Base-by-base conservation (phyloP, 1,140 invertebrate genomes). In the Pseudomyrmex gracilis region DNA sequence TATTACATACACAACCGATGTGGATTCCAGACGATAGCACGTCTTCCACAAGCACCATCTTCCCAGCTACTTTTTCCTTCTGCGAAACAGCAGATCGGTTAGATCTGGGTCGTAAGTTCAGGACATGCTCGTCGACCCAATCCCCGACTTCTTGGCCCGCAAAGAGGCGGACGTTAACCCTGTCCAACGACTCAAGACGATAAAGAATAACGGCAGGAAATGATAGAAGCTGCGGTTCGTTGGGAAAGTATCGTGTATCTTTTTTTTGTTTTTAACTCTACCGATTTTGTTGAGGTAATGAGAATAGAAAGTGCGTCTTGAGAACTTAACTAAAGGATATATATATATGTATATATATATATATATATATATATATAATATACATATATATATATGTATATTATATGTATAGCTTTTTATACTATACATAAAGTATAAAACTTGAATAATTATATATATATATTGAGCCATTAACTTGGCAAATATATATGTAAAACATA, bases 71-170 rank as follows among this genome's bases (percentile, higher is more conserved):
- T 83, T 78, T 49, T 53, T 22, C 13, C 66, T 20, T 49, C n/a
- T 70, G 3, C 0, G 24, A 64, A 8, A 58, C 15, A 22, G 22
- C 10, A 34, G 34, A 34, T 12, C 43, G 34, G 64, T 12, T 43
- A 67, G 49, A 89, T 85, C 58, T 89, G 51, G 88, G 88, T 85
- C 87, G 76, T 78, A 89, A 89, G 88, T 89, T 89, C 88, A 89
- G 77, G 61, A 73, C 24, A 61, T 53, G n/a, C 8, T 74, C 55
- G n/a, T 58, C 10, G 55, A 67, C 73, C 20, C 51, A 49, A 87
- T 77, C 55, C 34, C 49, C 55, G 22, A 60, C 61, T 58, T 7
- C n/a, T 71, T 61, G 86, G 70, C 53, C 82, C 22, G 71, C 49
- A 45, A 67, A 70, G 15, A 63, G 20, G 53, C 70, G 34, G 58